Evolutionary conservation across 2,113 vertebrate genomes (phyloP).

Genomic region (Glaucidium brasilianum): DNA sequence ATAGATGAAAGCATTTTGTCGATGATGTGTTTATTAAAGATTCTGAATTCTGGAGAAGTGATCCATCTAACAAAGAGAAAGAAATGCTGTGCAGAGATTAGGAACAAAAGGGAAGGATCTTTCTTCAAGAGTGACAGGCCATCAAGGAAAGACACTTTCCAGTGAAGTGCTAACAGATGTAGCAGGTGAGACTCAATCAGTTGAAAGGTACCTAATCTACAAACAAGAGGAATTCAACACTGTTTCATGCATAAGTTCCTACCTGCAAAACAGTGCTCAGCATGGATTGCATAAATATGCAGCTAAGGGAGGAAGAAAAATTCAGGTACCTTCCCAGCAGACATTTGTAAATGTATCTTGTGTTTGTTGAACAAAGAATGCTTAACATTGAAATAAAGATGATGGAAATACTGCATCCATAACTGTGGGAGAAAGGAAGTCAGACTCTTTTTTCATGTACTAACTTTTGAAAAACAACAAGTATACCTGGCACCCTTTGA

Average conservation of each 20-base stretch:
- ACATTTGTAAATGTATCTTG: background rate
- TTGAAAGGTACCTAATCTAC: conserved; percentile 39
- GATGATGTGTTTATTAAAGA: conserved; percentile 66
- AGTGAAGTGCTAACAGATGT: conserved; percentile 64
- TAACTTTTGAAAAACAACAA: background rate
- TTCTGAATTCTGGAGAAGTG: conserved; percentile 54
- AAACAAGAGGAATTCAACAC: conserved; percentile 51
- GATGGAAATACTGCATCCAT: background rate
- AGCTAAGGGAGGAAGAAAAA: background rate
- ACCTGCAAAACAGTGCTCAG: conserved; percentile 26
- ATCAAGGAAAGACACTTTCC: conserved; percentile 54
- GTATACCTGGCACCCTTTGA: background rate
- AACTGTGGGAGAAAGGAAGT: background rate
- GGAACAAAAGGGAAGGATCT: conserved; percentile 57
- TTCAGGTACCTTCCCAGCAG: background rate
- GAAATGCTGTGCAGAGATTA: conserved; percentile 44
- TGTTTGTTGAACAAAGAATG: background rate
- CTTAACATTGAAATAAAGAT: background rate
- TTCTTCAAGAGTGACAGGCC: conserved; percentile 61
- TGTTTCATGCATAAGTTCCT: conserved; percentile 17
- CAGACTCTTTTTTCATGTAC: background rate
- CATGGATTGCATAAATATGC: conserved; percentile 47
- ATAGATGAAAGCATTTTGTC: conserved; percentile 69
- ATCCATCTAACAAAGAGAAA: conserved; percentile 51
- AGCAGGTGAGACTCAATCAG: conserved; percentile 47